These are phyloP conservation scores for Lutjanus argentimaculatus DNA, from an alignment of 2,797 vertebrate genomes.

Conservation along the genomic window DNA sequence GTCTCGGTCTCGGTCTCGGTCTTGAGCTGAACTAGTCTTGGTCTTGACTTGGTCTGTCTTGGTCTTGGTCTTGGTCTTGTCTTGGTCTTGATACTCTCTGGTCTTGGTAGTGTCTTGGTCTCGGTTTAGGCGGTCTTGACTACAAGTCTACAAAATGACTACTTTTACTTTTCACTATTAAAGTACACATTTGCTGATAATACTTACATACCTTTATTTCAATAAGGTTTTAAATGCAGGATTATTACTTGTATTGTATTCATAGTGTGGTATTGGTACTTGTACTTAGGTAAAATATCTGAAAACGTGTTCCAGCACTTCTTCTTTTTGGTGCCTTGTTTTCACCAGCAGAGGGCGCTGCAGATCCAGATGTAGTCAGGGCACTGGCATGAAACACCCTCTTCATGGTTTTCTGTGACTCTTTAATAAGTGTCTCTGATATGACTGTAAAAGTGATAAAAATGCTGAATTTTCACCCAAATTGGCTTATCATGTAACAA, in stretches of 20 bases:
- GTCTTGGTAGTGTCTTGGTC: too few relatives aligned
- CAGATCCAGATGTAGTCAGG: slow-evolving; percentile 19
- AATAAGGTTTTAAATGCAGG: not conserved
- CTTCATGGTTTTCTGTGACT: not conserved
- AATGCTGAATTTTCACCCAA: not conserved
- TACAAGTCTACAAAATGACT: too few relatives aligned
- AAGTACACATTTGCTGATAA: not conserved
- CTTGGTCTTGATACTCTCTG: too few relatives aligned
- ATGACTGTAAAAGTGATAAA: not conserved
- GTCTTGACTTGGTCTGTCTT: too few relatives aligned
- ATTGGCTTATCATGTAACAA: not conserved
- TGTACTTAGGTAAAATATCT: not conserved
- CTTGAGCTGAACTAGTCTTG: too few relatives aligned
- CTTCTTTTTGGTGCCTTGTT: not conserved
- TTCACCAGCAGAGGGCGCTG: slow-evolving; percentile 68
- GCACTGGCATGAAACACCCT: not conserved
- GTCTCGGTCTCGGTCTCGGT: too few relatives aligned
- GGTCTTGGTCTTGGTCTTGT: too few relatives aligned
- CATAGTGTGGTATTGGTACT: too few relatives aligned
- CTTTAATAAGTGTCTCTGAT: not conserved
- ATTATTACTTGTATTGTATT: not conserved
- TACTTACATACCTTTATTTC: not conserved
- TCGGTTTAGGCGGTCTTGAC: too few relatives aligned
- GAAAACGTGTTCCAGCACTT: not conserved
- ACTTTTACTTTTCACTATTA: not conserved